Conservation (phyloP, 2,888 invertebrate genomes). For the Agrotis puta region DNA sequence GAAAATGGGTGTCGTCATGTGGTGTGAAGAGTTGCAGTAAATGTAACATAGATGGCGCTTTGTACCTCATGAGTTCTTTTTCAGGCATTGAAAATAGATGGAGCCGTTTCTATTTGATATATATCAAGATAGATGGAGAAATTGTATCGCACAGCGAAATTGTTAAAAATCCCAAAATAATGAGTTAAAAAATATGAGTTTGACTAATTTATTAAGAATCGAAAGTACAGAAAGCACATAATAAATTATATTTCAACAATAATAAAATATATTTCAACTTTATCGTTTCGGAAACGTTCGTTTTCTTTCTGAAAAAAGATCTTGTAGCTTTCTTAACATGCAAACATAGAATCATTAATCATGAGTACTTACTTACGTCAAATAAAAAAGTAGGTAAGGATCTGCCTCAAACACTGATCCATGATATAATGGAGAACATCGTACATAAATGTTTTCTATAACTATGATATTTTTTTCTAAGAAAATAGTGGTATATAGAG, state of each 20-base stretch:
- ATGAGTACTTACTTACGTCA: neutral
- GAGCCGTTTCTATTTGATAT: slow-evolving; percentile 2
- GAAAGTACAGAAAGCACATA: too few species aligned
- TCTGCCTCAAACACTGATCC: neutral
- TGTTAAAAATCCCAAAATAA: too few species aligned
- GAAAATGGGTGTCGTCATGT: neutral
- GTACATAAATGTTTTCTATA: slow-evolving; percentile 2
- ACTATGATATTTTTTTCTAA: neutral
- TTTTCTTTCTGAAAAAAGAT: too few species aligned
- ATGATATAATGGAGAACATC: neutral
- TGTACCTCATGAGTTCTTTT: neutral
- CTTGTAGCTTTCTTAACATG: too few species aligned
- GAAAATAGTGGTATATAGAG: neutral
- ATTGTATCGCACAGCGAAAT: too few species aligned
- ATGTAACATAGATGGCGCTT: slow-evolving; percentile 40
- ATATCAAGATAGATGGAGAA: too few species aligned
- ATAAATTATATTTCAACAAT: too few species aligned
- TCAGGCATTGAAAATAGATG: slow-evolving; percentile 11
- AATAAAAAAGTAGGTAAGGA: neutral
- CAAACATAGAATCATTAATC: neutral
- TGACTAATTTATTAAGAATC: too few species aligned
- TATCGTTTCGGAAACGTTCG: too few species aligned
- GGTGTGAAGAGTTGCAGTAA: neutral
- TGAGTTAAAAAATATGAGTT: too few species aligned
- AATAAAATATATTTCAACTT: too few species aligned